These are phyloP conservation scores for Apogon hyalosoma DNA, from an alignment of 2,797 vertebrate species.

Conservation along the genomic window DNA sequence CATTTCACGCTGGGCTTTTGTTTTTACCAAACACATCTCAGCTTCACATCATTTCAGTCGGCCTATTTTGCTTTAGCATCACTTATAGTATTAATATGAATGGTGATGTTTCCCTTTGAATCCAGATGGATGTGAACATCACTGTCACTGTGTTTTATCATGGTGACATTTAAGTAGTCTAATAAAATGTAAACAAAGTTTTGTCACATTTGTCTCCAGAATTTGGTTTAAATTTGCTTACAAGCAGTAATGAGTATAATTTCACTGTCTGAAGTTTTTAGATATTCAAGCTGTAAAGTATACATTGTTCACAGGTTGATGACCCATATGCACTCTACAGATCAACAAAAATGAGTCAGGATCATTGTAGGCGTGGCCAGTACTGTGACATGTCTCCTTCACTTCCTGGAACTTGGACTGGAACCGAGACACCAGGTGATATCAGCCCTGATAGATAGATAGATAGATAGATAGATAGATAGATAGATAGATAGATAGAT, in stretches of 20 bases:
- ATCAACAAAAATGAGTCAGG: background rate
- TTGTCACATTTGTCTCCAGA: slow-evolving; percentile 79
- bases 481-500: too few relatives aligned
- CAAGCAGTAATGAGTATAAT: slow-evolving; percentile 20
- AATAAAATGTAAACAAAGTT: slow-evolving; percentile 10
- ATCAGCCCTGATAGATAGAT: slow-evolving; percentile 89
- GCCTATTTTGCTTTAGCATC: too few relatives aligned
- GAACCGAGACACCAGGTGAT: slow-evolving; percentile 98
- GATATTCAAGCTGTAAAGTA: slow-evolving; percentile 71
- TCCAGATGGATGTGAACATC: too few relatives aligned
- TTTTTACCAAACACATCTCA: slow-evolving; percentile 88
- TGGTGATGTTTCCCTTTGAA: too few relatives aligned
- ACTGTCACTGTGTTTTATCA: too few relatives aligned
- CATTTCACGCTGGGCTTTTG: slow-evolving; percentile 86
- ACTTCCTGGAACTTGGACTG: slow-evolving; percentile 98
- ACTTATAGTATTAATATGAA: too few relatives aligned
- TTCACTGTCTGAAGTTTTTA: slow-evolving; percentile 67
- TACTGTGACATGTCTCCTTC: slow-evolving; percentile 99
- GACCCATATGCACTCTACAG: background rate
- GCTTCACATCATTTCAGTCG: slow-evolving; percentile 77
- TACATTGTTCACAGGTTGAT: slow-evolving; percentile 58
- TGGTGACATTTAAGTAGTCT: too few relatives aligned
- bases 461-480: background rate
- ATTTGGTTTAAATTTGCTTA: slow-evolving; percentile 54
- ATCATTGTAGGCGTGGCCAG: slow-evolving; percentile 98